Base-by-base conservation (phyloP, 2,113 vertebrate genomes). In the Pangasianodon hypophthalmus region DNA sequence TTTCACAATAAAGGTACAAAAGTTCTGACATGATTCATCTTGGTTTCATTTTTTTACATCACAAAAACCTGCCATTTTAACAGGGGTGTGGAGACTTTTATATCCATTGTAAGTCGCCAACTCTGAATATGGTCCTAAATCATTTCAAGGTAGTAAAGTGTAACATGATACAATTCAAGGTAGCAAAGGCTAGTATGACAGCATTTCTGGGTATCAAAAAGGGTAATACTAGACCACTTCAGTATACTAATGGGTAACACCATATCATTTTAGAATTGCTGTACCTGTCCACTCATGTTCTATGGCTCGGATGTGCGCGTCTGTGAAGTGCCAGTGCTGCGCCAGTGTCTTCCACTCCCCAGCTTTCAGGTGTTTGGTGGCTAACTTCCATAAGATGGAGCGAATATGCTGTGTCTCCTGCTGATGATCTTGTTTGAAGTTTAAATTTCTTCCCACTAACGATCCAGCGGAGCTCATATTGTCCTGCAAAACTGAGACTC, bases 211-310 rank as follows among this genome's bases (percentile, higher is more conserved):
- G 6, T 60, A 84, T 60, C 26, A 60, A 24, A 84, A 24, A 84
- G 1, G 3, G 52, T 58, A 84, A 41, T 84, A 37, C 52, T 26
- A 84, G 13, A 26, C 21, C 32, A 84, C 46, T 60, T n/a, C 26
- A 85, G 21, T 46, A 85, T 7, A 26, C 10, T 29, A 19, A 11
- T 24, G 37, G 21, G 54, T 60, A 84, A 84, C 24, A 46, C 4
- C 32, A 62, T 60, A 84, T 62, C 10, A 60, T 4, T 29, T 87
- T 37, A 32, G 14, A 60, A 9, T 13, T 71, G 32, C 50, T 21
- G 11, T 94, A 98, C 97, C 98, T 94, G 97, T 96, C 97, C 98
- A 99, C 84, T 98, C 97, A 0, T 99, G 97, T 81, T 98, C 97
- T 13, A 97, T 97, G 50, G 98, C 97, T 0, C 93, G 93, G 32